phyloP scores from a whole-genome alignment of 2,888 invertebrate species.

The Cheilosia vulpina region DNA sequence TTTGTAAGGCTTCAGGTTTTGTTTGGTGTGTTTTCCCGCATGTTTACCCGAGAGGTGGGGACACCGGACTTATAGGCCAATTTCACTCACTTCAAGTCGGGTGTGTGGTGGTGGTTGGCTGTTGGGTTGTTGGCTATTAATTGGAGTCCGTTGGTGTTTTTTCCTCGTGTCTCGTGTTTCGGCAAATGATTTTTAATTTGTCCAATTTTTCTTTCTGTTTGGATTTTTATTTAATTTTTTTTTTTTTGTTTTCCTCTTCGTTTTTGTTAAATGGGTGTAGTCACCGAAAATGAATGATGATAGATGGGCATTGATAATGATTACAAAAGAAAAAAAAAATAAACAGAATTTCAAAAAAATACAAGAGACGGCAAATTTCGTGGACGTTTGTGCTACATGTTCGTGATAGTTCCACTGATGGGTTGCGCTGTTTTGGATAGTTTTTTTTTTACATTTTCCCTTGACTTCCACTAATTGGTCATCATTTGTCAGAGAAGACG shows the following conservation, averaged over 20 bases:
- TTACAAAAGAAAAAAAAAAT: constrained; percentile 30
- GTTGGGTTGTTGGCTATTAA: constrained; percentile 61
- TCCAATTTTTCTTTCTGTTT: constrained; percentile 48
- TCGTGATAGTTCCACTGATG: constrained; percentile 58
- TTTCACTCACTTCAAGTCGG: constrained; percentile 54
- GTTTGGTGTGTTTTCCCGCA: constrained; percentile 22
- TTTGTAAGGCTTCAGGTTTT: constrained; percentile 56
- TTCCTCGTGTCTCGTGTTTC: constrained; percentile 50
- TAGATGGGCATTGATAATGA: constrained; percentile 58
- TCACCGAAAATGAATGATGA: constrained; percentile 63
- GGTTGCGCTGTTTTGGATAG: constrained; percentile 23
- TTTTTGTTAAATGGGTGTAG: constrained; percentile 58
- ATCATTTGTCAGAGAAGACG: constrained; percentile 52
- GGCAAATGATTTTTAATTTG: constrained; percentile 69
- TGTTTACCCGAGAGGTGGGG: constrained; percentile 17
- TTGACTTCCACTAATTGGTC: constrained; percentile 38
- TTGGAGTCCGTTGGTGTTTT: constrained; percentile 50
- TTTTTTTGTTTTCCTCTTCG: constrained; percentile 1
- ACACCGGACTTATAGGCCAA: constrained; percentile 57
- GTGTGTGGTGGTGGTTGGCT: constrained; percentile 46
- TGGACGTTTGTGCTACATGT: too few relatives aligned
- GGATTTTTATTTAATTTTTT: neutral
- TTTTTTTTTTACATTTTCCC: constrained; percentile 23
- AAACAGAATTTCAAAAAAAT: neutral
- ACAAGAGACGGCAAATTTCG: constrained; percentile 35